Conservation (phyloP, 1,140 invertebrate species). For the Macrosteles quadrilineatus region DNA sequence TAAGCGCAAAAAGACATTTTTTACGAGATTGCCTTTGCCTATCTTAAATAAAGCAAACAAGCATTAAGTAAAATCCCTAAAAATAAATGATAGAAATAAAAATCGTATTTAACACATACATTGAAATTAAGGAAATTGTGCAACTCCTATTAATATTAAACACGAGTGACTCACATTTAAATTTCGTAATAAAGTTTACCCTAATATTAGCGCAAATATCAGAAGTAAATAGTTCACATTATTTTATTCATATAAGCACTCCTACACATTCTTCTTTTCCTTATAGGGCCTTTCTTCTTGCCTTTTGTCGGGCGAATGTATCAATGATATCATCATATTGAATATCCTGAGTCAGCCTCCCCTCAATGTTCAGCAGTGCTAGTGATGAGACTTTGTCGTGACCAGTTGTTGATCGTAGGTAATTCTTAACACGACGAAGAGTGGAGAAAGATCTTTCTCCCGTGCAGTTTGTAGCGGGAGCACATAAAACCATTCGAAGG, state of each 20-base stretch:
- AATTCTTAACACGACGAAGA: no score
- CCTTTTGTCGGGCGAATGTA: background rate
- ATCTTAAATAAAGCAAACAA: no score
- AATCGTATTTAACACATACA: no score
- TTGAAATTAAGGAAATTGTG: no score
- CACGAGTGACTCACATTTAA: background rate
- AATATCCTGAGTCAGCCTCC: no score
- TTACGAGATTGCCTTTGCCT: no score
- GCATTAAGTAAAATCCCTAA: no score
- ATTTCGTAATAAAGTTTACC: background rate
- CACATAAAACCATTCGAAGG: background rate
- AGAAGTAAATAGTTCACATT: conserved; percentile 24
- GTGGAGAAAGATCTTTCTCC: no score
- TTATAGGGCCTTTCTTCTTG: conserved; percentile 13
- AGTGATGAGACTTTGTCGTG: background rate
- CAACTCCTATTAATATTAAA: no score
- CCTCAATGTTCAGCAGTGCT: background rate
- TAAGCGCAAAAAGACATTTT: no score
- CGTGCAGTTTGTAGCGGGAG: conserved; percentile 8
- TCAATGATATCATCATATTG: conserved; percentile 1
- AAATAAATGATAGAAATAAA: no score
- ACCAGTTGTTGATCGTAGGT: conserved; percentile 4
- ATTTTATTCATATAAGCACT: conserved; percentile 23
- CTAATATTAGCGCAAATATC: background rate
- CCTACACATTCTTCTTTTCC: conserved; percentile 3